Conservation (phyloP, 2,797 vertebrate genomes). For the Sebastes cheni region DNA sequence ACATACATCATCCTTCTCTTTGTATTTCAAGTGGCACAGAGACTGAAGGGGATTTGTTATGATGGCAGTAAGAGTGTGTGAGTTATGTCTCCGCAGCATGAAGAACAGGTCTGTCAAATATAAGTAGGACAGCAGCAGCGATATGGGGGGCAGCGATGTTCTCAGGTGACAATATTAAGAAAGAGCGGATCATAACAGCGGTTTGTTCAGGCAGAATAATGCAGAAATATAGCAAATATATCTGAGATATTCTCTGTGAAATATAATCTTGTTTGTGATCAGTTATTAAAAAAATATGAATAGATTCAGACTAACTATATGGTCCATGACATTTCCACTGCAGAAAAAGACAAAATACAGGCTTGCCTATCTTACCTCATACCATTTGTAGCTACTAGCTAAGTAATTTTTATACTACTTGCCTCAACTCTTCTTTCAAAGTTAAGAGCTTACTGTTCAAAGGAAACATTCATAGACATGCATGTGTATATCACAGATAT, state of each 20-base stretch:
- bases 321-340: accelerated
- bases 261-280: not conserved
- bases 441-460: too few species aligned
- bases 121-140: slow-evolving; percentile 37
- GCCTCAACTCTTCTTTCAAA: too few species aligned
- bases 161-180: not conserved
- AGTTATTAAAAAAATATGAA: too few species aligned
- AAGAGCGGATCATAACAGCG: not conserved
- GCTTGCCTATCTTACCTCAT: not conserved
- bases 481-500: too few species aligned
- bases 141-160: not conserved
- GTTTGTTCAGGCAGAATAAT: not conserved
- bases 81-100: slow-evolving; percentile 27
- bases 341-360: too few species aligned
- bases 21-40: not conserved
- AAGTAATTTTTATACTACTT: too few species aligned
- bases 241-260: not conserved
- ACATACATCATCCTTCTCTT: not conserved
- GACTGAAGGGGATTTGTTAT: slow-evolving; percentile 2
- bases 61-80: not conserved
- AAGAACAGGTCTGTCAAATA: slow-evolving; percentile 8
- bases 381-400: too few species aligned
- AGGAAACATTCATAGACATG: too few species aligned
- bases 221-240: not conserved
- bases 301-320: too few species aligned